Percentiles rank a stretch among this genome's conserved stretches.
Evolutionary conservation across 2,888 invertebrate genomes (phyloP).

Genomic region (Xestia sexstrigata): DNA sequence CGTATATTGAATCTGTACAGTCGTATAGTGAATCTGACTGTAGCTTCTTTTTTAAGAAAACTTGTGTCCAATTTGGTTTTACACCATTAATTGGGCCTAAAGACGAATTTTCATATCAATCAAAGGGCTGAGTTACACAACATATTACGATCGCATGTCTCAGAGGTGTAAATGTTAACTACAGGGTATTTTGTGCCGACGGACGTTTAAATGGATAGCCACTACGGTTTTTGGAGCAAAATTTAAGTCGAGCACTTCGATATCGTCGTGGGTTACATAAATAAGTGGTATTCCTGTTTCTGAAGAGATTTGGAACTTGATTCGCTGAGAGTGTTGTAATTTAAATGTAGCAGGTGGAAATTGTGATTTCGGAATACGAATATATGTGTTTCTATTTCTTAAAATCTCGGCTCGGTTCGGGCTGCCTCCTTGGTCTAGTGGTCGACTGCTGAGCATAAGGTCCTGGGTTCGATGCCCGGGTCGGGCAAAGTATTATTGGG

Average conservation of each 20-base stretch:
- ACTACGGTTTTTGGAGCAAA: slow-evolving; percentile 64
- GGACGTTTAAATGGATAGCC: slow-evolving; percentile 64
- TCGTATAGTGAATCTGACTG: too few relatives aligned
- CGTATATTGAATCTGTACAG: too few relatives aligned
- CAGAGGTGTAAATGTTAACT: slow-evolving; percentile 71
- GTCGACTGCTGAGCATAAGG: too few relatives aligned
- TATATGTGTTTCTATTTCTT: background rate
- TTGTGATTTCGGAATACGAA: background rate
- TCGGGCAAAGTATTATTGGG: too few relatives aligned
- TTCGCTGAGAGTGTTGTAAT: slow-evolving; percentile 19
- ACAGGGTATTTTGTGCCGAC: slow-evolving; percentile 59
- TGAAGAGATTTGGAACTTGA: slow-evolving; percentile 25
- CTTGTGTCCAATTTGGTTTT: background rate
- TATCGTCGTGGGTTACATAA: slow-evolving; percentile 40
- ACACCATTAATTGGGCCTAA: slow-evolving; percentile 54
- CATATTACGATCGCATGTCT: slow-evolving; percentile 68
- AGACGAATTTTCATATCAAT: slow-evolving; percentile 67
- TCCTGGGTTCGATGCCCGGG: too few relatives aligned
- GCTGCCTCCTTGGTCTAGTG: too few relatives aligned
- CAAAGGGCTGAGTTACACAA: slow-evolving; percentile 65
- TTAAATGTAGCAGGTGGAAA: slow-evolving; percentile 6
- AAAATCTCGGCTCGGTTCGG: too few relatives aligned
- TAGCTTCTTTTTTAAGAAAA: background rate
- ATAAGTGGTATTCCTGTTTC: slow-evolving; percentile 40
- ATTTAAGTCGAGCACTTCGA: slow-evolving; percentile 58